These are phyloP conservation scores for Enteromius afrohamiltoni DNA, from an alignment of 2,797 vertebrate species.

Conservation along the genomic window DNA sequence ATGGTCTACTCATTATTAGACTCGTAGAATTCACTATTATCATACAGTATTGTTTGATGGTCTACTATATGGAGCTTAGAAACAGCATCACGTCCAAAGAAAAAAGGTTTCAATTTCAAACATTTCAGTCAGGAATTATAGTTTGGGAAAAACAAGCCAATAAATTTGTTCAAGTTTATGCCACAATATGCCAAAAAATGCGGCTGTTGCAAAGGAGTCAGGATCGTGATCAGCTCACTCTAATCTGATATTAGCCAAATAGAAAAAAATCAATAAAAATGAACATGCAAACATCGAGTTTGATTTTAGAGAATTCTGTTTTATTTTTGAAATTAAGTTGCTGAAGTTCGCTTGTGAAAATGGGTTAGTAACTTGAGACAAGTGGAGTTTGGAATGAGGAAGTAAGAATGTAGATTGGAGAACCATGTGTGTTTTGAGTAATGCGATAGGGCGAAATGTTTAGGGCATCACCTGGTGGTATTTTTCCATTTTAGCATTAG, in stretches of 20 bases:
- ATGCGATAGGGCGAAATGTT: not conserved
- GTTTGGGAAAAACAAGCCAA: too few relatives aligned
- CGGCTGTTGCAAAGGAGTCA: not conserved
- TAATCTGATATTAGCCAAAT: not conserved
- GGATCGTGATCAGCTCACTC: not conserved
- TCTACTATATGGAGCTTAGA: too few relatives aligned
- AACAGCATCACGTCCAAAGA: too few relatives aligned
- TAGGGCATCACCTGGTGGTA: slow-evolving; percentile 6
- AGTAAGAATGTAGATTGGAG: not conserved
- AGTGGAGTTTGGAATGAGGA: not conserved
- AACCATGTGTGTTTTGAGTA: not conserved
- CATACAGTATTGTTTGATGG: too few relatives aligned
- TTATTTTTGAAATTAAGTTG: not conserved
- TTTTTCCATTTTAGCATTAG: slow-evolving; percentile 28
- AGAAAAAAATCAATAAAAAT: not conserved
- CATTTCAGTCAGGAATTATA: too few relatives aligned
- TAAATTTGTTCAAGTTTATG: too few relatives aligned
- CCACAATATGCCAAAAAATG: too few relatives aligned
- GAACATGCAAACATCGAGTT: not conserved
- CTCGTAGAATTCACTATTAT: too few relatives aligned
- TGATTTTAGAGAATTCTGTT: not conserved
- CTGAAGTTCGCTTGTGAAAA: not conserved
- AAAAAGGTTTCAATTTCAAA: too few relatives aligned
- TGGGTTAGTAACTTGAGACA: not conserved
- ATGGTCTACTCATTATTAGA: too few relatives aligned